Evolutionary conservation across 2,888 invertebrate genomes (phyloP), one percentile per base, ranked within the genome.

Genomic region (Leucophora obtusa): DNA sequence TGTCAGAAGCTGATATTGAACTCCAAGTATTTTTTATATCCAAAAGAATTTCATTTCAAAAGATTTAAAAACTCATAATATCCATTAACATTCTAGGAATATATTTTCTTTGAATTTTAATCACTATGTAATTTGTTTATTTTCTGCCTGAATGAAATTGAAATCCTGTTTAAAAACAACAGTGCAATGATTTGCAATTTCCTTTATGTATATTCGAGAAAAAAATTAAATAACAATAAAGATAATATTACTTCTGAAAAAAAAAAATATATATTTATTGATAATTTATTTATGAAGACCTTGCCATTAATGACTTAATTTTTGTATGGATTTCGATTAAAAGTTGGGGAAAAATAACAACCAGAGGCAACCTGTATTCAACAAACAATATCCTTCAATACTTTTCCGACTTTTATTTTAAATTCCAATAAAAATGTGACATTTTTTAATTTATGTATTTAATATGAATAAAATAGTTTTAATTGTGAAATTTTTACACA

Each of bases 141-240:
- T 38, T 38, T 35, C 35, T 35, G 35, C 38, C 38, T 38, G 38
- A 38, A 38, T 38, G 14, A 38, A 38, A 38, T 38, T 38, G 1
- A 38, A 38, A 11, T 38, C 9, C 43, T n/a, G 1, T 0, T 18
- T 11, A 11, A 47, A n/a, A 51, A 38, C 15, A 24, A 24, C 8
- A 24, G 15, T 18, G 9, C 3, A 53, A 79, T 60, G 70, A 79
- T 74, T 79, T 74, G 50, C 56, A 74, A 66, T 79, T 66, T 79
- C 65, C 74, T 58, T 59, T 38, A 8, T 15, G 43, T 17, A 66
- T 21, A 33, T 15, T n/a, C 65, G 10, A 15, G 17, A n/a, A 51
- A 59, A 38, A 38, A 18, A 38, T n/a, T 14, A 14, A 56, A 17
- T 21, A 58, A 28, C 56, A 68, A 28, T 38, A 18, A 60, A 59